Base-by-base conservation (phyloP, 64 coral and sea anemone genomes). In the Orbicella faveolata region DNA sequence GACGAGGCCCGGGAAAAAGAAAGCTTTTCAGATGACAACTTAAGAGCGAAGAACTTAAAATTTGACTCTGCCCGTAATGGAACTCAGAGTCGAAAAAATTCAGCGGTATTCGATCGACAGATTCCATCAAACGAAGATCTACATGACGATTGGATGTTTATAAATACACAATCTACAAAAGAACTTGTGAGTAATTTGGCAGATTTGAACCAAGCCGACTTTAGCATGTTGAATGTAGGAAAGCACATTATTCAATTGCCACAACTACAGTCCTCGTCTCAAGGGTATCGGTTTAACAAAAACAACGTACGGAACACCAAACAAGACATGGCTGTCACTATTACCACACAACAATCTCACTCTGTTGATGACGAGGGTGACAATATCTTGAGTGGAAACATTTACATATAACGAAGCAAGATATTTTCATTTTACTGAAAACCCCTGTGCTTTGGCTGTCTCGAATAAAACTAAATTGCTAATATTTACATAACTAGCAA, bases 201-300 rank as follows among this genome's bases (percentile, higher is more conserved):
- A 21, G 75, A 77, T 52, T 77, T 77, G 19, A 77, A 18, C 75
- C 36, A 77, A 51, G 34, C 19, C 15, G 37, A 77, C 16, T 77
- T 77, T 20, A 77, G 75, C 19, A 51, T 51, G 75, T 77, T 77
- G 36, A 17, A 77, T 2, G 75, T 77, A 41, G 75, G 75, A 18
- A 77, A 77, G 20, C 75, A 77, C 51, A 51, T 48, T 23, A 37
- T 77, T 48, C 75, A 77, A 51, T 37, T 77, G 37, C 75, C 75
- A 21, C 19, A 23, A 77, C 75, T 77, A 17, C 75, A 77, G 6
- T 77, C 75, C 2, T 77, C 75, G 3, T 77, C 75, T n/a, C 36
- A 77, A 21, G 41, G 51, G 14, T 77, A 51, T 51, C 36, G 75
- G 20, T 44, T 77, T 23, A 21, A 77, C 17, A 77, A 77, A 48